A percentile compares a stretch with the other conserved stretches of the same genome.
Evolutionary conservation across 2,888 invertebrate species (phyloP).

Genomic region (Leptopterna dolabrata): DNA sequence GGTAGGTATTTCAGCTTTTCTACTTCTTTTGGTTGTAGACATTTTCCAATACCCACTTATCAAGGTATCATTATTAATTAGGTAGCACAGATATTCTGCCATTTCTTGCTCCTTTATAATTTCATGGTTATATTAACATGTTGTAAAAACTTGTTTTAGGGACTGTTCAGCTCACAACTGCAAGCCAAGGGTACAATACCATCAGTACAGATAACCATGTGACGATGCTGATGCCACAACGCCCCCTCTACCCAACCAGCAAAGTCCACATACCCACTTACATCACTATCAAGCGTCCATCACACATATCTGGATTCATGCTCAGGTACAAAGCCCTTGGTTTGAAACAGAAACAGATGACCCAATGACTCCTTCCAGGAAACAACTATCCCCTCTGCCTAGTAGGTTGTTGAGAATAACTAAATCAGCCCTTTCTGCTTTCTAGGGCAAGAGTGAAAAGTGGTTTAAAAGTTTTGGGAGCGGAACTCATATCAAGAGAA

Average conservation of each 20-base stretch:
- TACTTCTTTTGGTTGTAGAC: no score
- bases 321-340: constrained; percentile 80
- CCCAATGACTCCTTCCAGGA: background rate
- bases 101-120: no score
- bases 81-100: no score
- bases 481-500: constrained; percentile 78
- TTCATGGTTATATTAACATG: no score
- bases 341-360: no score
- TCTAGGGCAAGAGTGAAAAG: constrained; percentile 89
- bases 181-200: constrained; percentile 85
- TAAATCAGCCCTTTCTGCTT: constrained; percentile 53
- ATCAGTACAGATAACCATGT: constrained; percentile 85
- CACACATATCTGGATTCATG: constrained; percentile 79
- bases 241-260: constrained; percentile 89
- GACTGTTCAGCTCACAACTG: constrained; percentile 73
- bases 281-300: constrained; percentile 75
- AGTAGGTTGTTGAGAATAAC: background rate
- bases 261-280: constrained; percentile 92
- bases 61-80: no score
- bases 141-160: constrained; percentile 27
- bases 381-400: background rate
- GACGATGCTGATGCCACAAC: constrained; percentile 87
- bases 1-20: no score
- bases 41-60: no score
- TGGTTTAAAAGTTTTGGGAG: constrained; percentile 86